phyloP scores from a whole-genome alignment of 2,113 vertebrate genomes.

The Phaetusa simplex region DNA sequence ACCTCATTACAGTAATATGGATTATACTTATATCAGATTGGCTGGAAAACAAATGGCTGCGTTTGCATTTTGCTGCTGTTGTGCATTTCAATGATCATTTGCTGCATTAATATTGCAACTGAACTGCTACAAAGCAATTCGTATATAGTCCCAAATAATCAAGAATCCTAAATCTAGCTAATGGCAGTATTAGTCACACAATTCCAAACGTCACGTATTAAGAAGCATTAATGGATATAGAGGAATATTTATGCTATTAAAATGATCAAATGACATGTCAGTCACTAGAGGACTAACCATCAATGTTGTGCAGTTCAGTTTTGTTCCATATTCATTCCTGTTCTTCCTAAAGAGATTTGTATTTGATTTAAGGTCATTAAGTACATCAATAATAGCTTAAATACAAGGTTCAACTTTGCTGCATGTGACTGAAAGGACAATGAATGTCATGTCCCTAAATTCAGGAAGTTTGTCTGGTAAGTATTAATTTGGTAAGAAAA shows the following conservation, averaged over 20 bases:
- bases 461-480: not conserved
- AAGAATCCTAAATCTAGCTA: slow-evolving; percentile 27
- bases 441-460: not conserved
- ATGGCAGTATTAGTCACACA: slow-evolving; percentile 30
- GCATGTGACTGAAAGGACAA: not conserved
- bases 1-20: slow-evolving; percentile 28
- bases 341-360: not conserved
- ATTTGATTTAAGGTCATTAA: not conserved
- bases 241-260: slow-evolving; percentile 22
- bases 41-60: slow-evolving; percentile 39
- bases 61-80: slow-evolving; percentile 11
- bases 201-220: slow-evolving; percentile 1
- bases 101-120: not conserved
- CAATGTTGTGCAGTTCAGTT: not conserved
- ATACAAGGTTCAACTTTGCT: not conserved
- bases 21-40: slow-evolving; percentile 49
- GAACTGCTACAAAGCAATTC: not conserved
- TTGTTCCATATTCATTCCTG: not conserved
- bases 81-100: slow-evolving; percentile 4
- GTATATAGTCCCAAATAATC: slow-evolving; percentile 25
- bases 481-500: not conserved
- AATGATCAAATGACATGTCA: not conserved
- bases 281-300: not conserved
- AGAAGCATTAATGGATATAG: slow-evolving; percentile 14
- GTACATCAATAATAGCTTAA: not conserved